Percentiles rank a stretch among this genome's conserved stretches.
These are phyloP conservation scores for mouse (Mus musculus) DNA, from an alignment of 2,113 vertebrate genomes.

Conservation along the genomic window DNA sequence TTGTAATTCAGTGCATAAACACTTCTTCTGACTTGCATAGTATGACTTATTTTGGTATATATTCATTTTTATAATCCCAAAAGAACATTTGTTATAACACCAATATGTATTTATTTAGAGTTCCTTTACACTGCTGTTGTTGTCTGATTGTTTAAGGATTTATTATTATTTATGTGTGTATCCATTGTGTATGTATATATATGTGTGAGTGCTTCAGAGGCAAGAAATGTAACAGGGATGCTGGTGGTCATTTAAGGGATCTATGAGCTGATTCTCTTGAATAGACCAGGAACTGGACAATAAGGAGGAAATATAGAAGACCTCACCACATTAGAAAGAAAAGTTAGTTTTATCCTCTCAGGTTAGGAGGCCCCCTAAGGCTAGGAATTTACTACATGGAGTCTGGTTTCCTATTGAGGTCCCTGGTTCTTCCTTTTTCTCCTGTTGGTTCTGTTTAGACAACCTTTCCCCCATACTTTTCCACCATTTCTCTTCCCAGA, in stretches of 20 bases:
- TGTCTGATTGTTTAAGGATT: not conserved
- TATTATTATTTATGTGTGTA: not conserved
- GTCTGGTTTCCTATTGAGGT: not conserved
- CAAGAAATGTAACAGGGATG: not conserved
- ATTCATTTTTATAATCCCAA: conserved; percentile 10
- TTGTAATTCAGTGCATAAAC: not conserved
- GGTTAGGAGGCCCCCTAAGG: not conserved
- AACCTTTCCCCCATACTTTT: not conserved
- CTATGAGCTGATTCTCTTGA: not conserved
- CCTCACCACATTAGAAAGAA: not conserved
- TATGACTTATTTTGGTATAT: not conserved
- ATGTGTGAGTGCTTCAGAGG: not conserved
- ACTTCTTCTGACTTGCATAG: not conserved
- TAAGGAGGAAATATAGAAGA: not conserved
- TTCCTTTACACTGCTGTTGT: not conserved
- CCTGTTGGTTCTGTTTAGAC: not conserved
- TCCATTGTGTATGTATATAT: not conserved
- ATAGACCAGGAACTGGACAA: not conserved
- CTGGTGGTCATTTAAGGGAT: not conserved
- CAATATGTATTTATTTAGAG: conserved; percentile 18
- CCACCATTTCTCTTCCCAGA: not conserved
- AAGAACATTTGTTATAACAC: not conserved
- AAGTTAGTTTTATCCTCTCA: not conserved
- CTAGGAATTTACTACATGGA: not conserved
- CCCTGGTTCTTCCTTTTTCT: not conserved